Evolutionary conservation across 2,888 invertebrate species (phyloP).

Genomic region (Drosophila acutilabella): DNA sequence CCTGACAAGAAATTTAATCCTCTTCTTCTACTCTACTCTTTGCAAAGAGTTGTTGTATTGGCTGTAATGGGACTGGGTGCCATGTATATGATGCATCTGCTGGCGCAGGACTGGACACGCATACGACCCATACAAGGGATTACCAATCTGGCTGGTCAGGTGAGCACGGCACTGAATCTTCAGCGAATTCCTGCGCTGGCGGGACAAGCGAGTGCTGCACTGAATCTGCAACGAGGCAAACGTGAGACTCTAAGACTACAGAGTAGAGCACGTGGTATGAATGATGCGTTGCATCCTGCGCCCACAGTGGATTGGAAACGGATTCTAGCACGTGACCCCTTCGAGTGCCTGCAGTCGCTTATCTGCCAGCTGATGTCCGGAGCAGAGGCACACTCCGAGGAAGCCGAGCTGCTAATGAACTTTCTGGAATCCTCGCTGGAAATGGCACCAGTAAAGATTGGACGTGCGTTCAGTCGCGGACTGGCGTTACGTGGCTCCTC

Average conservation of each 20-base stretch:
- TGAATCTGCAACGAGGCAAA: conserved; percentile 71
- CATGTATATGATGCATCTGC: conserved; percentile 85
- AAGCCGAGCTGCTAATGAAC: conserved; percentile 78
- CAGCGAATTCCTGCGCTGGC: conserved; percentile 50
- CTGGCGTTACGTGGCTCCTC: conserved; percentile 70
- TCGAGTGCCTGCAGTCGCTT: conserved; percentile 83
- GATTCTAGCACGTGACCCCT: conserved; percentile 82
- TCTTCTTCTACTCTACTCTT: background rate
- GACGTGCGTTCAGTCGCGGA: conserved; percentile 82
- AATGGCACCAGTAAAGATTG: conserved; percentile 80
- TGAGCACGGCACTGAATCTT: conserved; percentile 54
- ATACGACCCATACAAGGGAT: conserved; percentile 83
- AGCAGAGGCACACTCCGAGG: conserved; percentile 75
- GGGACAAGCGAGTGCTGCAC: conserved; percentile 65
- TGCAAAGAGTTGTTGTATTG: conserved; percentile 79
- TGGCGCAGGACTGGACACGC: conserved; percentile 86
- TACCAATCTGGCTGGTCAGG: conserved; percentile 67
- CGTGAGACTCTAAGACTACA: conserved; percentile 56
- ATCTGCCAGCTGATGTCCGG: conserved; percentile 84
- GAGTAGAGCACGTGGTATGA: conserved; percentile 35
- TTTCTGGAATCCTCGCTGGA: conserved; percentile 78
- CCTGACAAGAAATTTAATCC: conserved; percentile 7
- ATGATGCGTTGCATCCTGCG: conserved; percentile 14
- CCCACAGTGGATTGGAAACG: conserved; percentile 82
- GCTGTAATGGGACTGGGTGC: conserved; percentile 85